Conservation (phyloP, 92 coral and sea anemone genomes). For the Virgularia gustaviana region DNA sequence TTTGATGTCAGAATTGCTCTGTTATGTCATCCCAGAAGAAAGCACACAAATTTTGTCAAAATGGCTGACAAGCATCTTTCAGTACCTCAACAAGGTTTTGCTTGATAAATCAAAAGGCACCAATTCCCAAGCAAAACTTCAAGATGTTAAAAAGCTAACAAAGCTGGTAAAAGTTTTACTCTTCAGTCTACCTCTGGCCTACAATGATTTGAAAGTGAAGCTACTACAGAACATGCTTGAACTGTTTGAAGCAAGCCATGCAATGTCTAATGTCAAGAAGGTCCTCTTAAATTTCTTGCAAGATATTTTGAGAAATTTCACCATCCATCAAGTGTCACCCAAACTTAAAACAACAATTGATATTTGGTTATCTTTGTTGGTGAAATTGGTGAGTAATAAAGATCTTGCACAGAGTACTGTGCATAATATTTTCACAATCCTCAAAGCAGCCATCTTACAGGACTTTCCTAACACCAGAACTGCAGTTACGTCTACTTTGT, state of each 20-base stretch:
- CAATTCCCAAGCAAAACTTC: neutral
- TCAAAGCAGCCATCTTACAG: slow-evolving; percentile 22
- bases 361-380: slow-evolving; percentile 12
- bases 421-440: neutral
- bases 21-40: neutral
- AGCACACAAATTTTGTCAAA: neutral
- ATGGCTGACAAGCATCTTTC: slow-evolving; percentile 2
- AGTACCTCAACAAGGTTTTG: slow-evolving; percentile 1
- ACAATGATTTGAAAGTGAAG: slow-evolving; percentile 20
- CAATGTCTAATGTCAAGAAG: slow-evolving; percentile 58
- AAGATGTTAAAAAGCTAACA: neutral
- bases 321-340: neutral
- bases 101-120: neutral
- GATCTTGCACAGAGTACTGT: neutral
- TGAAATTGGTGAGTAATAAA: neutral
- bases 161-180: neutral
- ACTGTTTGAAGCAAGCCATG: slow-evolving; percentile 66
- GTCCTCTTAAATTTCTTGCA: slow-evolving; percentile 51
- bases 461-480: neutral
- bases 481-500: neutral
- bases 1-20: neutral
- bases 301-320: neutral
- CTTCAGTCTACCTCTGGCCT: slow-evolving; percentile 1
- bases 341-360: slow-evolving; percentile 5
- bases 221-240: slow-evolving; percentile 52